Percentiles rank a stretch among this genome's conserved stretches.
Conservation (phyloP, 2,888 invertebrate genomes). For the Acanthosoma haemorrhoidale region DNA sequence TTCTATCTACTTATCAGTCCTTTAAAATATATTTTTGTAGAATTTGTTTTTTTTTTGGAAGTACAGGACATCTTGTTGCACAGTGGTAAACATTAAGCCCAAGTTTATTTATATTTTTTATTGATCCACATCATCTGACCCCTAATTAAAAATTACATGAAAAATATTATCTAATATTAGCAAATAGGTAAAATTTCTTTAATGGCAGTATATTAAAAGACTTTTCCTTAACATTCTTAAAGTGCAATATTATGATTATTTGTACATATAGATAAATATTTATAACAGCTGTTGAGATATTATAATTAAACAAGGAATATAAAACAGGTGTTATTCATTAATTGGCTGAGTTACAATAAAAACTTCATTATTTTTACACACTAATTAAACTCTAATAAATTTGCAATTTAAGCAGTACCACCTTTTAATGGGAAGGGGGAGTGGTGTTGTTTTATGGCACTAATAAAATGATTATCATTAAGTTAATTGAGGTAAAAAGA, state of each 20-base stretch:
- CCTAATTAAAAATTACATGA: neutral
- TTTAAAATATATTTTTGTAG: constrained; percentile 3
- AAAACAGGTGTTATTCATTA: constrained; percentile 9
- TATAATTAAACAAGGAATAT: neutral
- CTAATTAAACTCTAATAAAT: neutral
- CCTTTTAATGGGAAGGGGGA: neutral
- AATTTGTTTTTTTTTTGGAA: constrained; percentile 18
- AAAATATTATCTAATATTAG: constrained; percentile 23
- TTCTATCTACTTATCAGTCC: constrained; percentile 22
- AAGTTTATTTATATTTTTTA: neutral
- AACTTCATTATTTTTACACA: neutral
- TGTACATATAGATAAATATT: neutral
- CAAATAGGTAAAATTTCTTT: neutral
- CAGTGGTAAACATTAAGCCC: neutral
- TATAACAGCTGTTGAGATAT: neutral
- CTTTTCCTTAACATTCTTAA: neutral
- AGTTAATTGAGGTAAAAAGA: constrained; percentile 3
- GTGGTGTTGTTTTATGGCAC: neutral
- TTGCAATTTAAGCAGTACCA: neutral
- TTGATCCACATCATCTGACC: constrained; percentile 1
- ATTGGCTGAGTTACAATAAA: constrained; percentile 16
- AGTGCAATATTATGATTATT: neutral
- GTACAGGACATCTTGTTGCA: constrained; percentile 12
- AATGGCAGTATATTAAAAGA: constrained; percentile 22
- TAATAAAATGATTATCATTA: neutral